Evolutionary conservation across 2,797 vertebrate species (phyloP).

Genomic region (Tamandua tetradactyla): DNA sequence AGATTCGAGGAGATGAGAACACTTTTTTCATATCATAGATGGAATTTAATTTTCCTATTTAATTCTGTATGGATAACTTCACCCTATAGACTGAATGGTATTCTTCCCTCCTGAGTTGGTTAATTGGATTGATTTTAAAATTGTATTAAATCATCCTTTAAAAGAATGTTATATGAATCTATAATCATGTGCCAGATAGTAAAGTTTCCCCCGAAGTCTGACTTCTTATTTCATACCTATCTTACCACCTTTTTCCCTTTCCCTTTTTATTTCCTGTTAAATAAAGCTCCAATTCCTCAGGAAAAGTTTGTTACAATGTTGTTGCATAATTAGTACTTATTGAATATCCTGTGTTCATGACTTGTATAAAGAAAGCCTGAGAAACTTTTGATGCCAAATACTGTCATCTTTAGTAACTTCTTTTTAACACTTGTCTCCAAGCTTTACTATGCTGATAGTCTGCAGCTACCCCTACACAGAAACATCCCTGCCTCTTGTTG

Average conservation of each 20-base stretch:
- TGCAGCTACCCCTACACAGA: not conserved
- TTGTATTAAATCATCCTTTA: conserved; percentile 44
- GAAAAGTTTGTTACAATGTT: not conserved
- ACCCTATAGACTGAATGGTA: not conserved
- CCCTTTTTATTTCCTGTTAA: conserved; percentile 37
- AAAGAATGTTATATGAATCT: conserved; percentile 48
- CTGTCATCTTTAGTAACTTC: conserved; percentile 21
- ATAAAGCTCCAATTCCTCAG: not conserved
- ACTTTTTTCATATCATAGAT: not conserved
- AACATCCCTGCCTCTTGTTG: not conserved
- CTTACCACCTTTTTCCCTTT: not conserved
- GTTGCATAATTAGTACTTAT: conserved; percentile 40
- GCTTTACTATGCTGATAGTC: not conserved
- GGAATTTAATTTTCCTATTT: conserved; percentile 52
- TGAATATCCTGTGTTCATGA: not conserved
- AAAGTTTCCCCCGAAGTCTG: not conserved
- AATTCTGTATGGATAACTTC: not conserved
- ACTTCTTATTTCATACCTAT: conserved; percentile 3
- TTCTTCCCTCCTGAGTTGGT: conserved; percentile 26
- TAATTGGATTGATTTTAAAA: conserved; percentile 56
- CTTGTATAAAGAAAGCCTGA: conserved; percentile 21
- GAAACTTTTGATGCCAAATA: not conserved
- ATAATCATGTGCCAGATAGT: not conserved
- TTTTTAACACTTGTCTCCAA: conserved; percentile 35
- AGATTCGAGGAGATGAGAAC: conserved; percentile 21